Conservation (phyloP, 2,888 invertebrate genomes). For the Nipponacmea schrenckii region DNA sequence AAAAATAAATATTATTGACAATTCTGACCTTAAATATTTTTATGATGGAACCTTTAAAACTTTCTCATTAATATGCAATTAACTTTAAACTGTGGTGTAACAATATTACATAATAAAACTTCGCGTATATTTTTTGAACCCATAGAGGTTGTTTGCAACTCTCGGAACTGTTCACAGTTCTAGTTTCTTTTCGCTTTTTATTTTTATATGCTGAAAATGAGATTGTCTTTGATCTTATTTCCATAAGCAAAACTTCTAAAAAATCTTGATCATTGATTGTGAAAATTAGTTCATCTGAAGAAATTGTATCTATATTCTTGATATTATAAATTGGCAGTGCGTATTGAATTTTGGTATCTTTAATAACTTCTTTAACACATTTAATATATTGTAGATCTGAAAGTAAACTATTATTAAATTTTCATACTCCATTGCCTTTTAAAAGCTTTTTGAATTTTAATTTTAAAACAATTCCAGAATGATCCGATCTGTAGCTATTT, state of each 20-base stretch:
- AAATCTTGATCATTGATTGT: conserved; percentile 12
- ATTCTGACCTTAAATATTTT: too few relatives aligned
- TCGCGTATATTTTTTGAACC: too few relatives aligned
- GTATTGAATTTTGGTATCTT: conserved; percentile 1
- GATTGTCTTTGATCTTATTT: conserved; percentile 22
- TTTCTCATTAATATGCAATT: too few relatives aligned
- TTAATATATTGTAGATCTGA: conserved; percentile 14
- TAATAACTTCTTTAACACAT: conserved; percentile 4
- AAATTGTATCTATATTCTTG: background rate
- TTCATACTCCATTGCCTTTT: conserved; percentile 11
- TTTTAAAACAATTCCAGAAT: conserved; percentile 10
- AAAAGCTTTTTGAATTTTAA: conserved; percentile 9
- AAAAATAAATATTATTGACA: too few relatives aligned
- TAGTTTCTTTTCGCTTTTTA: conserved; percentile 9
- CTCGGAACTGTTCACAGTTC: too few relatives aligned
- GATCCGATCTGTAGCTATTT: conserved; percentile 17
- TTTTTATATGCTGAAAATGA: conserved; percentile 12
- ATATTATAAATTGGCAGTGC: background rate
- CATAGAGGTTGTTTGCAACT: too few relatives aligned
- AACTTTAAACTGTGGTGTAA: too few relatives aligned
- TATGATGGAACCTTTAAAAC: too few relatives aligned
- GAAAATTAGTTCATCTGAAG: background rate
- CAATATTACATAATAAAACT: too few relatives aligned
- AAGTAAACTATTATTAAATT: conserved; percentile 19
- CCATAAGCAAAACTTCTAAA: conserved; percentile 10